These are phyloP conservation scores for Epiblema foenella DNA, from an alignment of 2,888 invertebrate species.

Conservation along the genomic window DNA sequence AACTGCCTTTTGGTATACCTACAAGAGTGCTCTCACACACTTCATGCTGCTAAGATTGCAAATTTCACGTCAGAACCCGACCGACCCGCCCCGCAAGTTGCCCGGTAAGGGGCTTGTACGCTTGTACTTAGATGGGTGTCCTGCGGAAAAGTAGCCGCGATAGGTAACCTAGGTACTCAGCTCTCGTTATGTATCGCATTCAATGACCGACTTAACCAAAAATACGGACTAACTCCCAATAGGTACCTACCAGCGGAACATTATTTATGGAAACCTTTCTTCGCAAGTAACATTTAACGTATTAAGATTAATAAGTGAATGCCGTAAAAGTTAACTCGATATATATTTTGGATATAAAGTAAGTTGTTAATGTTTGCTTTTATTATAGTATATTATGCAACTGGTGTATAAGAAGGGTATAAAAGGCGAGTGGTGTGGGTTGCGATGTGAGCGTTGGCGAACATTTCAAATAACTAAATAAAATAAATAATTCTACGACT, in stretches of 20 bases:
- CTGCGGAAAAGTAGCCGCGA: conserved; percentile 10
- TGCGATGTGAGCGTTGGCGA: too few species aligned
- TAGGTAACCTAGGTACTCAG: conserved; percentile 17
- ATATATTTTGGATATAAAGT: not conserved
- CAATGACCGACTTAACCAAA: conserved; percentile 10
- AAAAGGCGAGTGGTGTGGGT: too few species aligned
- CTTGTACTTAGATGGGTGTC: conserved; percentile 14
- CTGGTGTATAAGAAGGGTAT: too few species aligned
- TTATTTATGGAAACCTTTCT: not conserved
- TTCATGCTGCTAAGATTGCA: conserved; percentile 29
- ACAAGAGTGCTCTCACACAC: conserved; percentile 14
- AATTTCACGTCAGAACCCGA: conserved; percentile 21
- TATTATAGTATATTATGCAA: too few species aligned
- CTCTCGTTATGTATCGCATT: conserved; percentile 1
- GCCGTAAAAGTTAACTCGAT: not conserved
- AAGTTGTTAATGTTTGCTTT: not conserved
- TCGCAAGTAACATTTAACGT: too few species aligned
- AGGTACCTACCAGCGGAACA: not conserved
- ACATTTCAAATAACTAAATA: too few species aligned
- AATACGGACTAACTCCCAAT: not conserved
- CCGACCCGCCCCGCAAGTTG: conserved; percentile 13
- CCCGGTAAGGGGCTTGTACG: conserved; percentile 19
- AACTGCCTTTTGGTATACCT: conserved; percentile 10
- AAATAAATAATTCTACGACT: too few species aligned
- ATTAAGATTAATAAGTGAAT: not conserved